Conservation (phyloP, 2,113 vertebrate genomes). For the Dasyprocta punctata region DNA sequence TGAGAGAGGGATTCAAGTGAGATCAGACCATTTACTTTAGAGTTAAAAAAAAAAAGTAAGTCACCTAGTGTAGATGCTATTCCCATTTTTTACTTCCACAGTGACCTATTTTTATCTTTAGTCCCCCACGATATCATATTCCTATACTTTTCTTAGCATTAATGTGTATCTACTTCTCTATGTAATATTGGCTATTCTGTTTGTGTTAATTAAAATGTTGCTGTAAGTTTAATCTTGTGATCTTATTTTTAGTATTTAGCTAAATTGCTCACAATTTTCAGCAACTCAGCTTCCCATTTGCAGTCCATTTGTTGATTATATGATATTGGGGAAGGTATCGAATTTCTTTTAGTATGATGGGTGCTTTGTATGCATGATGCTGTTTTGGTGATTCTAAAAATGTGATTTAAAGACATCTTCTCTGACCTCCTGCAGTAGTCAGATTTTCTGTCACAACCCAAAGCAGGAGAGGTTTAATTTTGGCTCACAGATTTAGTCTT, state of each 20-base stretch:
- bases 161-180: not conserved
- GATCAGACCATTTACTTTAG: not conserved
- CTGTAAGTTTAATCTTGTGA: slow-evolving; percentile 15
- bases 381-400: not conserved
- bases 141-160: not conserved
- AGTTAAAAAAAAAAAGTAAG: not conserved
- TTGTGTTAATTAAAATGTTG: not conserved
- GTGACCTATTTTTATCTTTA: not conserved
- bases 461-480: not conserved
- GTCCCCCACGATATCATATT: not conserved
- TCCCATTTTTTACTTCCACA: not conserved
- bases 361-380: not conserved
- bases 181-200: not conserved
- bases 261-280: not conserved
- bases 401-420: not conserved
- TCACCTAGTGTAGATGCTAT: not conserved
- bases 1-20: not conserved
- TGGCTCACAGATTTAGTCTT: not conserved
- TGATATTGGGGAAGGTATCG: not conserved
- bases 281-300: not conserved
- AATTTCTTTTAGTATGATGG: not conserved
- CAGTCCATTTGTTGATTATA: not conserved
- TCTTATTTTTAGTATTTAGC: not conserved
- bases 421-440: not conserved
- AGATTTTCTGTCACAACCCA: not conserved